Base-by-base conservation (phyloP, 2,113 vertebrate genomes). In the Eira barbara region DNA sequence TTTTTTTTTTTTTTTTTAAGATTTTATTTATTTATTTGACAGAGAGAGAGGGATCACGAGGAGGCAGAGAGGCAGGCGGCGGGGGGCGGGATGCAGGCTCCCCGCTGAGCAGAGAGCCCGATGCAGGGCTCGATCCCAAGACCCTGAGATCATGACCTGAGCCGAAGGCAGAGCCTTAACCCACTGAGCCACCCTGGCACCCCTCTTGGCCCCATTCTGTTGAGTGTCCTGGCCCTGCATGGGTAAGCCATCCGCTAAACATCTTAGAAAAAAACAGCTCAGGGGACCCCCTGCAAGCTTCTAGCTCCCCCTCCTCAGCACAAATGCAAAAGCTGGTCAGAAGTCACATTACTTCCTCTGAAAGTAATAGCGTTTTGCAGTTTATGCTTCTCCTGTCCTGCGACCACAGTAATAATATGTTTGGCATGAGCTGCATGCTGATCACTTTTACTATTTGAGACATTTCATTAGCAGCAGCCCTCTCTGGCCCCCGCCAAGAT, bases 371-470 rank as follows among this genome's bases (percentile, higher is more conserved):
- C 25, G n/a, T 49, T 71, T 88, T 85, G 17, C 47, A 52, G 20
- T 88, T 92, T 87, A 45, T 85, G 36, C n/a, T 90, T 95, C 61
- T 52, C 61, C 87, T 90, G 76, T 82, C 76, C 89, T 49, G 52
- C 52, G 89, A 57, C 39, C 52, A 55, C 27, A 78, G 49, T 63
- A 90, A 86, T 89, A 65, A 59, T 55, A 61, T 23, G 5, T 80
- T 88, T 67, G 80, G 55, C 20, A 1, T 74, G 39, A 63, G 36
- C 69, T 88, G 49, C 57, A 61, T 87, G 8, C 39, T 92, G 82
- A 89, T 89, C 86, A 78, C 10, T 81, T 94, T 96, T 83, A 91
- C 92, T 96, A 92, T 97, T 88, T 39, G 47, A 89, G 39, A 94
- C 14, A 23, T 91, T 95, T 88, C 74, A 69, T 96, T 82, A 94